Evolutionary conservation across 2,113 vertebrate genomes (phyloP), one percentile per base, ranked within the genome.

Genomic region (Pangasianodon gigas): DNA sequence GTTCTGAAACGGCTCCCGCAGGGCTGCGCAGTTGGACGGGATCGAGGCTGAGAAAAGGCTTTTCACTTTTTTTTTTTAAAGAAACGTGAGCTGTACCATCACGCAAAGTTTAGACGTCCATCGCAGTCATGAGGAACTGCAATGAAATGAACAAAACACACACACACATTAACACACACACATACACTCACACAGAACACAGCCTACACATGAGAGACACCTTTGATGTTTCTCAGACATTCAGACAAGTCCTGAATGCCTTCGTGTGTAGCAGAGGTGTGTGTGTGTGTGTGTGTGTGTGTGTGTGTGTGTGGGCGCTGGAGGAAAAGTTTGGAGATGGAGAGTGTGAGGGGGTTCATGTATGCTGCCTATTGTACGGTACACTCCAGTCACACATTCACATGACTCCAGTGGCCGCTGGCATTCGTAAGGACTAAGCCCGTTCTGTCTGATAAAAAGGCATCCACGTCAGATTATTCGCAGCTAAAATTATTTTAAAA

Each of bases 141-240:
- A 71, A 32, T 8, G 56, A 51, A 51, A 46, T 26, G 54, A 79
- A n/a, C 41, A 37, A 21, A 14, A 19, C 79, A 87, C 32, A 67
- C 79, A 87, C 32, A 67, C 51, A 56, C 16, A 48, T 8, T 16
- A 44, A 89, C 62, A 0, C 10, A 85, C 37, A 85, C 37, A 85
- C 37, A 69, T 74, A 86, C 37, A 74, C 75, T 71, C 77, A 65
- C 52, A 2, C 88, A 81, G 62, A 81, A 89, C 65, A 89, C 86
- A 88, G 90, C 19, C 89, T 87, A 90, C 88, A 85, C 75, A 24
- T 54, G 79, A 87, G 86, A 82, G 58, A 10, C 16, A 14, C 46
- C 77, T 90, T 90, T 90, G 82, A 92, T 86, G 83, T 84, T 88
- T 83, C 90, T 90, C 69, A 90, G 90, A 84, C 58, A 41, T 62